Evolutionary conservation across 35 echinoderm and acorn worm genomes (phyloP).

Genomic region (Stichopus chloronotus): DNA sequence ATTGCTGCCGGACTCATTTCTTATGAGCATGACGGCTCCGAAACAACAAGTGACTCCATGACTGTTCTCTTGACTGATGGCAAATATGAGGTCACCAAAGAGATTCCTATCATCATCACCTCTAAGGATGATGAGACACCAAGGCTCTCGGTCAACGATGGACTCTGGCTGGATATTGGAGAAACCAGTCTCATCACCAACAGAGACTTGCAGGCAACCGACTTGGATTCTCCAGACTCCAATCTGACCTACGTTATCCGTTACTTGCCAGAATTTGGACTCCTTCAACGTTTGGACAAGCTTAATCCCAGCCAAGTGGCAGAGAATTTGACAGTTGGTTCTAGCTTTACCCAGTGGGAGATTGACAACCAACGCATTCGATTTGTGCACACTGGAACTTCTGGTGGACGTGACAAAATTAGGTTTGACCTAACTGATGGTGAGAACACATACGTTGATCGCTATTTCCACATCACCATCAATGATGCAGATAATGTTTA

Average conservation of each 20-base stretch:
- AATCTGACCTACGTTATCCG: constrained; percentile 88
- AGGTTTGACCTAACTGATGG: constrained; percentile 99
- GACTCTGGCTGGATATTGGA: constrained; percentile 88
- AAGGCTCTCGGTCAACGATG: constrained; percentile 92
- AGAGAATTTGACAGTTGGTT: constrained; percentile 91
- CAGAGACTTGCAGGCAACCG: constrained; percentile 84
- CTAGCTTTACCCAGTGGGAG: constrained; percentile 94
- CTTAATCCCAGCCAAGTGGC: constrained; percentile 55
- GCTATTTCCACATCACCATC: constrained; percentile 98
- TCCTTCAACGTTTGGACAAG: constrained; percentile 86
- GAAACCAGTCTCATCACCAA: constrained; percentile 86
- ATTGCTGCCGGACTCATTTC: constrained; percentile 67
- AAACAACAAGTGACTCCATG: constrained; percentile 88
- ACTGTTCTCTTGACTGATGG: constrained; percentile 91
- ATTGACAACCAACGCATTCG: constrained; percentile 92
- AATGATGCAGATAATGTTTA: constrained; percentile 83
- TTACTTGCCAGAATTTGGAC: constrained; percentile 75
- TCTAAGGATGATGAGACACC: constrained; percentile 96
- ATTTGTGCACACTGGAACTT: constrained; percentile 78
- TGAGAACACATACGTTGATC: constrained; percentile 83
- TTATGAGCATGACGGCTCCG: constrained; percentile 91
- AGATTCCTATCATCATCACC: constrained; percentile 71
- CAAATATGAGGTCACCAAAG: constrained; percentile 79
- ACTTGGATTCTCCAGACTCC: constrained; percentile 93
- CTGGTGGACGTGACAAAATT: constrained; percentile 88